Evolutionary conservation across 2,113 vertebrate genomes (phyloP).

Genomic region (Megaceryle maxima): DNA sequence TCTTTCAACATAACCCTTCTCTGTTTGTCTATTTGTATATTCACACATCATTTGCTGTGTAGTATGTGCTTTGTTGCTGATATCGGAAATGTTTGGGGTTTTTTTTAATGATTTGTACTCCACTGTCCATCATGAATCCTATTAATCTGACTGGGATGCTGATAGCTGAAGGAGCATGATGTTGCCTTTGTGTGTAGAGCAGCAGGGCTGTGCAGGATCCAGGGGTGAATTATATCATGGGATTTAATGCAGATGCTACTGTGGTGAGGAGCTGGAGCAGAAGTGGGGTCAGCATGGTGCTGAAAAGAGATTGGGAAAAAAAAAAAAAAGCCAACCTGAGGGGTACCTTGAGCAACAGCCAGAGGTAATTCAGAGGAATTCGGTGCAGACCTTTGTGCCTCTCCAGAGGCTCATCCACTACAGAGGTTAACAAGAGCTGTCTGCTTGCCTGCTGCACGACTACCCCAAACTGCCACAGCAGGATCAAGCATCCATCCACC

Average conservation of each 20-base stretch:
- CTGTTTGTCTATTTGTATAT: neutral
- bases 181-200: neutral
- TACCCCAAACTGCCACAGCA: neutral
- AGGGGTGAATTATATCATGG: neutral
- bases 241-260: neutral
- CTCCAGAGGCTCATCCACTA: neutral
- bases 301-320: neutral
- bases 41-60: neutral
- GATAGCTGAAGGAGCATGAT: neutral
- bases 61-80: neutral
- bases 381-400: neutral
- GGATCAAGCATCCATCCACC: neutral
- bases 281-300: neutral
- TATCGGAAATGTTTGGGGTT: fast-evolving
- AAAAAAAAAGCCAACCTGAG: neutral
- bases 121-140: neutral
- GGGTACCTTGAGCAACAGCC: neutral
- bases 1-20: neutral
- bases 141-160: neutral
- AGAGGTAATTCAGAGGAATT: neutral
- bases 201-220: neutral
- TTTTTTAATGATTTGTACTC: neutral
- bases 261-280: neutral
- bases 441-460: fast-evolving
- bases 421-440: neutral